These are phyloP conservation scores for Stichopus chloronotus DNA, from an alignment of 35 echinoderm and acorn worm species.

Conservation along the genomic window DNA sequence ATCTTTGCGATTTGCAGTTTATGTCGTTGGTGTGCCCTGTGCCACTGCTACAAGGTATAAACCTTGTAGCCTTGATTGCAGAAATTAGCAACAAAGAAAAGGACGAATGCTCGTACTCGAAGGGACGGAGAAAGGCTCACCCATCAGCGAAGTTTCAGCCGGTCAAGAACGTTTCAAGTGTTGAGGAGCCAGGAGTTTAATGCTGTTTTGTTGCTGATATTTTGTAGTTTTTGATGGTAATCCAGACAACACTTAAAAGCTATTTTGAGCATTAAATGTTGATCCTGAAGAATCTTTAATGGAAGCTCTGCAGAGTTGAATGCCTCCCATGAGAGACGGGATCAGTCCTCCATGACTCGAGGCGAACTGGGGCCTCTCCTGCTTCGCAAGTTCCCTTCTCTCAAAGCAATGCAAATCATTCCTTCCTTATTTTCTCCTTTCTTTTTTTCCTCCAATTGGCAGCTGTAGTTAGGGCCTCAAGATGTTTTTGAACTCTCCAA, in stretches of 20 bases:
- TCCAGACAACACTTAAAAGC: slow-evolving; percentile 12
- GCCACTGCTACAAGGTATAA: no score
- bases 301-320: slow-evolving; percentile 23
- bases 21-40: no score
- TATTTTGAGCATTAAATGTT: background rate
- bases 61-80: no score
- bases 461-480: slow-evolving; percentile 43
- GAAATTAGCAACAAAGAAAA: no score
- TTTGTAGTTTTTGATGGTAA: slow-evolving; percentile 11
- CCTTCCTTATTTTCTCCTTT: background rate
- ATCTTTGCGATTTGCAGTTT: no score
- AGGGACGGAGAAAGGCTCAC: no score
- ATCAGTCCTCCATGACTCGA: slow-evolving; percentile 23
- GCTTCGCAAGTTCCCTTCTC: background rate
- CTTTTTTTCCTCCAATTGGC: background rate
- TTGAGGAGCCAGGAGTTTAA: background rate
- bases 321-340: slow-evolving; percentile 25
- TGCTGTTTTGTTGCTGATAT: background rate
- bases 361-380: slow-evolving; percentile 38
- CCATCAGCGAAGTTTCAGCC: background rate
- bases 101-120: no score
- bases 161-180: slow-evolving; percentile 7
- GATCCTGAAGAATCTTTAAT: slow-evolving; percentile 2
- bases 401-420: slow-evolving; percentile 34
- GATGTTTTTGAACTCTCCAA: slow-evolving; percentile 33